phyloP scores from a whole-genome alignment of 2,113 vertebrate genomes.

The Paratilapia polleni region DNA sequence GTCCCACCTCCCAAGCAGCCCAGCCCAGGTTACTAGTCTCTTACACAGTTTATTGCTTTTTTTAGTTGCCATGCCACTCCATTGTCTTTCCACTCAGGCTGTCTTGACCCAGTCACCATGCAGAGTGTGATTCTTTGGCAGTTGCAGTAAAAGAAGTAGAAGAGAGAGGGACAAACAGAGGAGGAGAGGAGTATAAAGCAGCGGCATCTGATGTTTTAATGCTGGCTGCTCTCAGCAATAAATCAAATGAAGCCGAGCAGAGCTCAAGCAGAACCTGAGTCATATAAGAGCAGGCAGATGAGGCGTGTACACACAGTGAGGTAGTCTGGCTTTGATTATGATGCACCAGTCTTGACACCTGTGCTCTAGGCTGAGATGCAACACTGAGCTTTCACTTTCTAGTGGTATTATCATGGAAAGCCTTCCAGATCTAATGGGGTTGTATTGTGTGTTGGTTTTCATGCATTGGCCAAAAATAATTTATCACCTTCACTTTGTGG shows the following conservation, averaged over 20 bases:
- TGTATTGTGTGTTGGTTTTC: too few relatives aligned
- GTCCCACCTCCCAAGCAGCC: not conserved
- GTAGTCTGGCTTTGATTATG: slow-evolving; percentile 12
- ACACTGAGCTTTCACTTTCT: not conserved
- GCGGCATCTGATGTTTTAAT: not conserved
- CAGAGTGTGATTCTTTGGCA: not conserved
- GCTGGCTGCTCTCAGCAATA: not conserved
- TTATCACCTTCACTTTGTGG: too few relatives aligned
- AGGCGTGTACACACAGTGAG: slow-evolving; percentile 2
- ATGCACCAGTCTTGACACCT: slow-evolving; percentile 13
- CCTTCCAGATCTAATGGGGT: too few relatives aligned
- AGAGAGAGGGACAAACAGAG: not conserved
- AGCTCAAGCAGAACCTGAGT: not conserved
- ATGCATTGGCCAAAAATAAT: too few relatives aligned
- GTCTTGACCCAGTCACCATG: not conserved
- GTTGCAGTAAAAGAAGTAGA: not conserved
- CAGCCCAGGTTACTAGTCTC: not conserved
- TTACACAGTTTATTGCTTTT: not conserved
- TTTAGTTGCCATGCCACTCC: not conserved
- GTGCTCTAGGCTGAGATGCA: not conserved
- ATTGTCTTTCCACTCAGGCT: not conserved
- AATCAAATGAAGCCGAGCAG: slow-evolving; percentile 9
- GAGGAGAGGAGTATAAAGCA: not conserved
- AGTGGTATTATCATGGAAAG: not conserved
- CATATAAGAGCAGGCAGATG: slow-evolving; percentile 2